A percentile compares a stretch with the other conserved stretches of the same genome.
phyloP scores from a whole-genome alignment of 2,888 invertebrate genomes.

The Heliconius charithonia region DNA sequence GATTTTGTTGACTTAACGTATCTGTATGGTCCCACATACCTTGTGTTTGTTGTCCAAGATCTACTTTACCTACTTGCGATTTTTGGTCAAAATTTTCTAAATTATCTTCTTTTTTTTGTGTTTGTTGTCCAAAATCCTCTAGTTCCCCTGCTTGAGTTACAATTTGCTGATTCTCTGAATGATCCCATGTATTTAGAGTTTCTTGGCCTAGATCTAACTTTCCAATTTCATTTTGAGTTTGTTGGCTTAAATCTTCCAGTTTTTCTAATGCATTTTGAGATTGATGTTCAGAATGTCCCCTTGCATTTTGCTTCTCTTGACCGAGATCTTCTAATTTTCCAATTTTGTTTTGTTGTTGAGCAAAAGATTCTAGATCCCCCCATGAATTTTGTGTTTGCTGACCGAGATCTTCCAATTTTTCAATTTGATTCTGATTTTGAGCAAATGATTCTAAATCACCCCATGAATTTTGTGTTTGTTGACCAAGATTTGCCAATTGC shows the following conservation, averaged over 20 bases:
- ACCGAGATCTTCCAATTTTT: conserved; percentile 35
- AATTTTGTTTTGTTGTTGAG: conserved; percentile 48
- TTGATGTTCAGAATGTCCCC: conserved; percentile 48
- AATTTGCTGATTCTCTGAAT: conserved; percentile 6
- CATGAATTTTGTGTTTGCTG: conserved; percentile 49
- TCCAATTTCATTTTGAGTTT: conserved; percentile 53
- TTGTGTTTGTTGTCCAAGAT: conserved; percentile 59
- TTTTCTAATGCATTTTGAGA: conserved; percentile 47
- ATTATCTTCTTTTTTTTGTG: conserved; percentile 52
- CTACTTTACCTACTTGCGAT: conserved; percentile 49
- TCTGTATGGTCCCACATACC: conserved; percentile 51
- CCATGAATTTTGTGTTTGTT: conserved; percentile 38
- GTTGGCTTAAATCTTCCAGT: conserved; percentile 44
- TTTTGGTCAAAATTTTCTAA: conserved; percentile 56
- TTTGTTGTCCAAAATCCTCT: conserved; percentile 53
- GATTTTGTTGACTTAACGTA: conserved; percentile 54
- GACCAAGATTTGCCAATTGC: conserved; percentile 49
- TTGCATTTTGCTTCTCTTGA: conserved; percentile 50
- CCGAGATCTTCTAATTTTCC: conserved; percentile 52
- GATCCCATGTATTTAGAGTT: conserved; percentile 47
- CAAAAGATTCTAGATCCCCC: conserved; percentile 44
- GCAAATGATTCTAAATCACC: conserved; percentile 34
- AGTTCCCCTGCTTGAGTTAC: conserved; percentile 42
- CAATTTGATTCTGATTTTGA: background rate
- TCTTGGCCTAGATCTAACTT: conserved; percentile 51